These are phyloP conservation scores for Cephalotes varians DNA, from an alignment of 2,888 invertebrate species.

Conservation along the genomic window DNA sequence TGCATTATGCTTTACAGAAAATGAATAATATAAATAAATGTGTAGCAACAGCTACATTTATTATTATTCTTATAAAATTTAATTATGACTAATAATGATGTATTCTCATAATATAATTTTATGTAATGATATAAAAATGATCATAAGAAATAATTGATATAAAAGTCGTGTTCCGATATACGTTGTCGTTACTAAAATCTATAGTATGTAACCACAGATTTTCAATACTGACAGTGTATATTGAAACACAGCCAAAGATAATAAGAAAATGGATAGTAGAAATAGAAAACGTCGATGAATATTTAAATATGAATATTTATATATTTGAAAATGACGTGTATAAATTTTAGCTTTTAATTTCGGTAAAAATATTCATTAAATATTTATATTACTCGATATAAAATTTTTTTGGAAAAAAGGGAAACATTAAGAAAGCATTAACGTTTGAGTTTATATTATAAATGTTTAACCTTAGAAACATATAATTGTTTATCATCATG, in stretches of 20 bases:
- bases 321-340: not conserved
- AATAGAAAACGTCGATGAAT: not conserved
- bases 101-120: not conserved
- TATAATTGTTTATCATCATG: conserved; percentile 43
- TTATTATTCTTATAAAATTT: not conserved
- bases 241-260: too few relatives aligned
- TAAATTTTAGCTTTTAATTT: not conserved
- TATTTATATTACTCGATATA: not conserved
- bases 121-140: too few relatives aligned
- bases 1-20: conserved; percentile 24
- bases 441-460: not conserved
- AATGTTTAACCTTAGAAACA: not conserved
- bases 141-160: too few relatives aligned
- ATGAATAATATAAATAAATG: conserved; percentile 39
- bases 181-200: too few relatives aligned
- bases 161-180: too few relatives aligned
- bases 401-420: not conserved
- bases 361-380: not conserved
- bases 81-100: not conserved
- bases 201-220: too few relatives aligned
- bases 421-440: conserved; percentile 11
- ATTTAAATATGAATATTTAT: conserved; percentile 1
- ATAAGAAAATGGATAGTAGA: not conserved
- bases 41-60: conserved; percentile 7
- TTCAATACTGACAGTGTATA: too few relatives aligned